Evolutionary conservation across 2,113 vertebrate genomes (phyloP).

Genomic region (Bujurquina vittata): DNA sequence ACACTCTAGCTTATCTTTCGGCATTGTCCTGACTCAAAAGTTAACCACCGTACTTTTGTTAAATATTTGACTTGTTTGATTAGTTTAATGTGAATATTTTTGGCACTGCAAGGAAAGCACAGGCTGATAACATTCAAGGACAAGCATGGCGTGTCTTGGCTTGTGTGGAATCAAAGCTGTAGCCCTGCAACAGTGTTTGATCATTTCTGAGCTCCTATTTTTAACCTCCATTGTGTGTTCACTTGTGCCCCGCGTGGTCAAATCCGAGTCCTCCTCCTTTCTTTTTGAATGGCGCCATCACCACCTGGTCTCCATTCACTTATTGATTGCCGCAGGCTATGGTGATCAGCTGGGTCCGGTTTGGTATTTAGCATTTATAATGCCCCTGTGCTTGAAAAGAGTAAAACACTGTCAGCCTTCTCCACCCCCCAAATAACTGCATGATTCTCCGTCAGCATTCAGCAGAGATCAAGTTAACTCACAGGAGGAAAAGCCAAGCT

Average conservation of each 20-base stretch:
- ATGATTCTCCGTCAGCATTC: constrained; percentile 68
- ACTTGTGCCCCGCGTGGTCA: constrained; percentile 34
- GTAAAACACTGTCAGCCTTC: constrained; percentile 61
- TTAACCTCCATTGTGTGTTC: constrained; percentile 56
- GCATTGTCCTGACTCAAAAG: background rate
- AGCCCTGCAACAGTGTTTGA: constrained; percentile 24
- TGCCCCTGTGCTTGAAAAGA: constrained; percentile 61
- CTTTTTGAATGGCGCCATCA: constrained; percentile 55
- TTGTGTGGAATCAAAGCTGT: constrained; percentile 58
- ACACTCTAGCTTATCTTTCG: rapidly evolving
- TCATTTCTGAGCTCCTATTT: constrained; percentile 62
- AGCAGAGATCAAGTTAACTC: constrained; percentile 72
- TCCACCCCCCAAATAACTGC: constrained; percentile 55
- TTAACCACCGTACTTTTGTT: background rate
- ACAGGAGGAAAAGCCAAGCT: constrained; percentile 56
- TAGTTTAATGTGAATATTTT: background rate
- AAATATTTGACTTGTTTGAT: constrained; percentile 2
- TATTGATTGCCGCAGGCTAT: constrained; percentile 74
- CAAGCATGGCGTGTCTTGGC: background rate
- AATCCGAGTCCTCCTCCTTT: constrained; percentile 45
- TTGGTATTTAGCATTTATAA: constrained; percentile 75
- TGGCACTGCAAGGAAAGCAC: background rate
- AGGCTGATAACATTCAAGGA: background rate
- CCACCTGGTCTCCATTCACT: constrained; percentile 79
- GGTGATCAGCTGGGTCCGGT: constrained; percentile 73